Percentiles rank a stretch among this genome's conserved stretches.
Evolutionary conservation across 2,888 invertebrate genomes (phyloP).

Genomic region (Synergus japonicus): DNA sequence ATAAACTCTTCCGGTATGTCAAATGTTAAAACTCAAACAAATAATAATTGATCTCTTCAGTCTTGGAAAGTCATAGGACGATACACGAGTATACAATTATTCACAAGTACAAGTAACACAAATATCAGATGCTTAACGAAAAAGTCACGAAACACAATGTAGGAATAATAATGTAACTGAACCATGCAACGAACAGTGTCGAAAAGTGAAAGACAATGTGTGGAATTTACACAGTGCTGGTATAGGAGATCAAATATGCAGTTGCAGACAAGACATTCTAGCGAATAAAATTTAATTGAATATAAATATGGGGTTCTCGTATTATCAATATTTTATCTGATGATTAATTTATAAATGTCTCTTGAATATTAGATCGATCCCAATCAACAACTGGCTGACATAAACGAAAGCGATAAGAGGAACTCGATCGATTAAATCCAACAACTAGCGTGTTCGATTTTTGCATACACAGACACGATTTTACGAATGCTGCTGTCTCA

Average conservation of each 20-base stretch:
- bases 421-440: background rate
- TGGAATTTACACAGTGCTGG: background rate
- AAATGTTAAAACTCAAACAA: background rate
- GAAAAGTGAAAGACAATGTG: conserved; percentile 61
- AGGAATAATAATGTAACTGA: conserved; percentile 76
- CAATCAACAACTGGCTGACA: background rate
- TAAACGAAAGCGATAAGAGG: background rate
- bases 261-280: background rate
- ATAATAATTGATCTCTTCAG: conserved; percentile 49
- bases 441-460: conserved; percentile 2
- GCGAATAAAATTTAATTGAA: background rate
- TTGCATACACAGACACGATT: conserved; percentile 50
- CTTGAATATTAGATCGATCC: background rate
- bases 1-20: background rate
- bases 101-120: conserved; percentile 55
- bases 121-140: conserved; percentile 78
- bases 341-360: background rate
- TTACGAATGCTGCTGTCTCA: background rate
- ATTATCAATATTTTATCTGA: background rate
- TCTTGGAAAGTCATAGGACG: conserved; percentile 52
- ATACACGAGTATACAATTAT: conserved; percentile 54
- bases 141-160: conserved; percentile 83
- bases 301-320: background rate
- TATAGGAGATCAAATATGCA: background rate
- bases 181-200: conserved; percentile 76